Conservation (phyloP, 2,113 vertebrate genomes). For the Gallinago jamesoni region DNA sequence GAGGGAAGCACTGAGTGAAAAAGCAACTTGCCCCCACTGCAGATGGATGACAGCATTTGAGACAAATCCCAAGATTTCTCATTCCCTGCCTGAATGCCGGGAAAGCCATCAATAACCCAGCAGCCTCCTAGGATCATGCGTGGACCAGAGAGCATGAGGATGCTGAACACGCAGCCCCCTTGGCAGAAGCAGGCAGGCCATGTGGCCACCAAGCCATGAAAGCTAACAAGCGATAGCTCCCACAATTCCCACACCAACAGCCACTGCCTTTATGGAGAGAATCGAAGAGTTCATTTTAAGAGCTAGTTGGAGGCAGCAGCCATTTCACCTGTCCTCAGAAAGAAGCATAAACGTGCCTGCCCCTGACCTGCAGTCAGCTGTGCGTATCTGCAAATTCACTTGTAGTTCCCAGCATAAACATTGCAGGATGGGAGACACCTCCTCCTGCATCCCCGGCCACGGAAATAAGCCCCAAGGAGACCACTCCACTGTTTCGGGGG, state of each 20-base stretch:
- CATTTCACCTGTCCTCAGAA: not conserved
- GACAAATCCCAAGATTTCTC: not conserved
- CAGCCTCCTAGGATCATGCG: fast-evolving
- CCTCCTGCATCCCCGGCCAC: fast-evolving
- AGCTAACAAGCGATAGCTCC: not conserved
- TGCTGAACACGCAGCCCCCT: not conserved
- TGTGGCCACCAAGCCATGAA: not conserved
- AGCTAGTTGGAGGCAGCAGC: not conserved
- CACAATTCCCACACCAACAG: not conserved
- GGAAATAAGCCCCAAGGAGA: not conserved
- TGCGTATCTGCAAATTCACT: not conserved
- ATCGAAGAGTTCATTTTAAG: not conserved
- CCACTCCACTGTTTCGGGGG: fast-evolving
- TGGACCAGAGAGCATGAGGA: not conserved
- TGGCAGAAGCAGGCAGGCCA: not conserved
- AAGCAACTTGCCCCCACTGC: not conserved
- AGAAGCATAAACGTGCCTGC: not conserved
- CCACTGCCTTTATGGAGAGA: not conserved
- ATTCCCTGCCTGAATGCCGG: not conserved
- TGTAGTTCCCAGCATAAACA: not conserved
- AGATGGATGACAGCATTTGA: not conserved
- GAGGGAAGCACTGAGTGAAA: not conserved
- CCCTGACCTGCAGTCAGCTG: not conserved
- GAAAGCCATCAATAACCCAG: not conserved
- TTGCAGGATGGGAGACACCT: not conserved